These are phyloP conservation scores for Pachypeltis micranthus DNA, from an alignment of 1,140 invertebrate genomes.

Conservation along the genomic window DNA sequence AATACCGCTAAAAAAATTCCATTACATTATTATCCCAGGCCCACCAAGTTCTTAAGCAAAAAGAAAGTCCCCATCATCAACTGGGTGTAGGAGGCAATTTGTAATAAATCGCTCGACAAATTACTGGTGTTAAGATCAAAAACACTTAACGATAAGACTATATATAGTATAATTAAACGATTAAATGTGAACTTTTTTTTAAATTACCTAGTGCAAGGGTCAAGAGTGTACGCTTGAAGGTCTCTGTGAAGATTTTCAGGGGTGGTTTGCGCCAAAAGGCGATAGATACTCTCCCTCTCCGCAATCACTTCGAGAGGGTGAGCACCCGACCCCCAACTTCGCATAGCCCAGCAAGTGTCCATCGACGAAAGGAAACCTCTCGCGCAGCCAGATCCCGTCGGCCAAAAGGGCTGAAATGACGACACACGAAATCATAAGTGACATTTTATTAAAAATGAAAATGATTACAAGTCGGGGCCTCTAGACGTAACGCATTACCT, in stretches of 20 bases:
- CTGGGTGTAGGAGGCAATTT: too few species aligned
- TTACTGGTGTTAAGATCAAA: too few species aligned
- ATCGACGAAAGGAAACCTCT: constrained; percentile 90
- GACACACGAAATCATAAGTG: background rate
- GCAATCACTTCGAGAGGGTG: constrained; percentile 74
- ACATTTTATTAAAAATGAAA: constrained; percentile 15
- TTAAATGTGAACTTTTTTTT: background rate
- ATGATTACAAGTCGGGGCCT: background rate
- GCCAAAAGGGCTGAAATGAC: constrained; percentile 82
- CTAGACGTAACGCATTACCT: too few species aligned
- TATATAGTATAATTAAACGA: constrained; percentile 6
- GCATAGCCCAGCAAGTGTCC: constrained; percentile 91
- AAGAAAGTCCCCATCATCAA: too few species aligned
- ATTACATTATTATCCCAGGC: too few species aligned
- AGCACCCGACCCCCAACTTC: constrained; percentile 61
- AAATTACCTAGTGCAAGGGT: constrained; percentile 63
- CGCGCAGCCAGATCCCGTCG: constrained; percentile 93
- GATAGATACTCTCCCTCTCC: constrained; percentile 89
- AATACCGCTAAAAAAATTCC: too few species aligned
- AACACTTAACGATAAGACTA: too few species aligned
- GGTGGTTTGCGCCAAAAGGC: constrained; percentile 66
- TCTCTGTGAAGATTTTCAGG: constrained; percentile 90
- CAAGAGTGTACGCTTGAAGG: constrained; percentile 73
- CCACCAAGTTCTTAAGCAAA: too few species aligned
- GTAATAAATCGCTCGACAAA: too few species aligned